A percentile compares a stretch with the other conserved stretches of the same genome.
phyloP scores from a whole-genome alignment of 2,113 vertebrate species.

The Chlamydotis undulata region DNA sequence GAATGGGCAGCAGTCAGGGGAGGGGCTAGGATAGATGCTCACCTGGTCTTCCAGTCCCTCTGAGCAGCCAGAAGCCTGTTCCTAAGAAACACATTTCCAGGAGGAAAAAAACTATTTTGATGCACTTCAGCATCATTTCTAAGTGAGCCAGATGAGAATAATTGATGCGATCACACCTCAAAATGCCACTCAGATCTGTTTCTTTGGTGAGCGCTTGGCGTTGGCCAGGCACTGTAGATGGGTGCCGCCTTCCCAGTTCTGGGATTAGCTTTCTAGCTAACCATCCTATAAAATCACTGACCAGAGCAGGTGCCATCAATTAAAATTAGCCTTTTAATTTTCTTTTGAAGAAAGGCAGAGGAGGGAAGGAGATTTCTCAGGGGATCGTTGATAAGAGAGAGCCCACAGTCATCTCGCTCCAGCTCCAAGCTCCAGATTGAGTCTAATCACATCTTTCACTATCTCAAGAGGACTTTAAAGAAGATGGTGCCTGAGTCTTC shows the following conservation, averaged over 20 bases:
- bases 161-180: not conserved
- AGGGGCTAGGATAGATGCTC: not conserved
- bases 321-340: conserved; percentile 35
- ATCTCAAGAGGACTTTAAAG: not conserved
- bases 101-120: not conserved
- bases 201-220: not conserved
- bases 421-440: not conserved
- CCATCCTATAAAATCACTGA: not conserved
- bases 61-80: not conserved
- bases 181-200: not conserved
- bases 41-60: not conserved
- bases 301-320: not conserved
- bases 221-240: not conserved
- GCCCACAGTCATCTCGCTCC: not conserved
- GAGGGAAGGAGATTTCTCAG: not conserved
- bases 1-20: not conserved
- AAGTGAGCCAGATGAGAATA: conserved; percentile 9
- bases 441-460: not conserved
- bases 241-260: not conserved
- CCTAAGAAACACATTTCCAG: not conserved
- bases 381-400: not conserved
- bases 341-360: not conserved
- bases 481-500: not conserved
- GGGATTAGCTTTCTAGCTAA: not conserved
- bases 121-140: not conserved